These are phyloP conservation scores for Amblyjoppa fuscipennis DNA, from an alignment of 2,888 invertebrate species.

Conservation along the genomic window DNA sequence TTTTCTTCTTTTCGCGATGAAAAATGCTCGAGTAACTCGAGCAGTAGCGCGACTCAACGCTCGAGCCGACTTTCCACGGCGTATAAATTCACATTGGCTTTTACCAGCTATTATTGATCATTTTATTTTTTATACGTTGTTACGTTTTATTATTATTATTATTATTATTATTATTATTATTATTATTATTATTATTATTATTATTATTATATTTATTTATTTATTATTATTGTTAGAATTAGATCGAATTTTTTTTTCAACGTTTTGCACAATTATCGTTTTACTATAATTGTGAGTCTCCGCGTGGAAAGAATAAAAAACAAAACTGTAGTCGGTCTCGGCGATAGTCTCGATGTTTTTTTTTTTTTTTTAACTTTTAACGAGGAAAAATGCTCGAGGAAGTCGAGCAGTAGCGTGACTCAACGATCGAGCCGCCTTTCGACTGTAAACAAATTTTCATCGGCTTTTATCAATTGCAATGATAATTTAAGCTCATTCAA, in stretches of 20 bases:
- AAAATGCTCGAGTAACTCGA: constrained; percentile 5
- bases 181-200: no score
- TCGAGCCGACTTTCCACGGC: neutral
- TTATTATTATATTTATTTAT: no score
- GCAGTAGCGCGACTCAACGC: constrained; percentile 37
- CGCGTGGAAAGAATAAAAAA: neutral
- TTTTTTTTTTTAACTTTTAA: neutral
- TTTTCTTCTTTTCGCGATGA: neutral
- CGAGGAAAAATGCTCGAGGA: neutral
- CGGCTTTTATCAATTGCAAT: neutral
- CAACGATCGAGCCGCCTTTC: constrained; percentile 16
- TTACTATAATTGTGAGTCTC: constrained; percentile 11
- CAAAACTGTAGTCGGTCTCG: neutral
- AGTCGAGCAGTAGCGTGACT: constrained; percentile 30
- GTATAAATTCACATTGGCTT: neutral
- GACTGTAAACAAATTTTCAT: neutral
- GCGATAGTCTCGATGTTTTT: neutral
- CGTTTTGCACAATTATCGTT: neutral
- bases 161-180: no score
- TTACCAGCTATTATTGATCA: neutral
- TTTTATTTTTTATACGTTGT: neutral
- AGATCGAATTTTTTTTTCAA: neutral
- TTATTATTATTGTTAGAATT: neutral
- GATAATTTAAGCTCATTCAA: neutral
- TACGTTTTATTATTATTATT: neutral